phyloP scores from a whole-genome alignment of 1,140 invertebrate species.

The Theocolax elegans region DNA sequence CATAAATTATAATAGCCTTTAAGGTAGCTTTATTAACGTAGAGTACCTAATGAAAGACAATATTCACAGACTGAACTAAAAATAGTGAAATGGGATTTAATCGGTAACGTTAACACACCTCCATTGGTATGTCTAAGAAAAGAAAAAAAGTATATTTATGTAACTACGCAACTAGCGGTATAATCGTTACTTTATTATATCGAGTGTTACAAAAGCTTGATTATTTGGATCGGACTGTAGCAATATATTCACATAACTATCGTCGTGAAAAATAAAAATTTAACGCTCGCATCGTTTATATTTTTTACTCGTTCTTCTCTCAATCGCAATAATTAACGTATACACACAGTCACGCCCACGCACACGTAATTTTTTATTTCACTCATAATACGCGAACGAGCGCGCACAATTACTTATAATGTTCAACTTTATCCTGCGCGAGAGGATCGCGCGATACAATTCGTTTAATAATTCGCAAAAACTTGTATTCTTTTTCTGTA shows the following conservation, averaged over 20 bases:
- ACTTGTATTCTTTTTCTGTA: too few relatives aligned
- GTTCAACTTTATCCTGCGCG: constrained; percentile 24
- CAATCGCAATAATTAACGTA: constrained; percentile 33
- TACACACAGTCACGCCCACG: constrained; percentile 39
- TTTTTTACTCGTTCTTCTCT: constrained; percentile 30
- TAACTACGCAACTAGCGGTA: constrained; percentile 58
- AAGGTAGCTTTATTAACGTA: too few relatives aligned
- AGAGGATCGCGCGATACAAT: constrained; percentile 26
- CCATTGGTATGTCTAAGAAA: too few relatives aligned
- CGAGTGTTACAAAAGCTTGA: constrained; percentile 67
- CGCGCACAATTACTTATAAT: constrained; percentile 26
- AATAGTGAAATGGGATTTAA: too few relatives aligned
- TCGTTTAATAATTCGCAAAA: constrained; percentile 28
- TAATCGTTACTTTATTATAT: constrained; percentile 63
- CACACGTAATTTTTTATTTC: constrained; percentile 30
- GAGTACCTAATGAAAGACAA: too few relatives aligned
- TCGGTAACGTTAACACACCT: too few relatives aligned
- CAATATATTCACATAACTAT: constrained; percentile 66
- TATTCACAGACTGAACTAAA: too few relatives aligned
- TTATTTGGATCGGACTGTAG: constrained; percentile 67
- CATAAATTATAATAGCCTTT: too few relatives aligned
- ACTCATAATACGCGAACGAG: constrained; percentile 17
- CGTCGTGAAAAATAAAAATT: constrained; percentile 64
- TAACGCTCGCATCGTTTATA: constrained; percentile 55
- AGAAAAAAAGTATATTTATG: constrained; percentile 40